Evolutionary conservation across 2,113 vertebrate species (phyloP).

Genomic region (Andinoacara biseriatus): DNA sequence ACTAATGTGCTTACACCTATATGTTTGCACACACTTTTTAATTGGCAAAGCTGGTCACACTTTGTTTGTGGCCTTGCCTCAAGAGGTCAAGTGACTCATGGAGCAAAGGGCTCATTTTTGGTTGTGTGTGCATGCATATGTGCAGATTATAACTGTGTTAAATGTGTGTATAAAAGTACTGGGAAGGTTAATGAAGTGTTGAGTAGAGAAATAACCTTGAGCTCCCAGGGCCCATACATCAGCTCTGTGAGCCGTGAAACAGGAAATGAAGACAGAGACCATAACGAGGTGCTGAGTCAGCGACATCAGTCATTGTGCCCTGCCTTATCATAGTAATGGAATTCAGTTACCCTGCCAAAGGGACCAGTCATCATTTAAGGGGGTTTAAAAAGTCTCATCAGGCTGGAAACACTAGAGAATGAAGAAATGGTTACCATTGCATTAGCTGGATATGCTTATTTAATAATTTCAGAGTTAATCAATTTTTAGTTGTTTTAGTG

Average conservation of each 20-base stretch:
- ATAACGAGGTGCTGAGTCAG: conserved; percentile 79
- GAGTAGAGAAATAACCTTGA: conserved; percentile 77
- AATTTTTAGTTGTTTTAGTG: neutral
- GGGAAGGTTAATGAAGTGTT: conserved; percentile 77
- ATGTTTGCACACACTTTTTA: conserved; percentile 43
- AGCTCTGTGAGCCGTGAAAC: conserved; percentile 73
- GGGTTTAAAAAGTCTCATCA: conserved; percentile 22
- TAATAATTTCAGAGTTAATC: neutral
- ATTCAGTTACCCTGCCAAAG: conserved; percentile 62
- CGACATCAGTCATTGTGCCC: conserved; percentile 71
- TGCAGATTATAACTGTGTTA: conserved; percentile 43
- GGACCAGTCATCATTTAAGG: conserved; percentile 55
- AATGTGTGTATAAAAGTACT: conserved; percentile 46
- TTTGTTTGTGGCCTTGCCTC: conserved; percentile 43
- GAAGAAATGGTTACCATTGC: neutral
- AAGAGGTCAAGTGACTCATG: conserved; percentile 54
- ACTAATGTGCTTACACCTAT: conserved; percentile 30
- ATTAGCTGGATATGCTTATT: neutral
- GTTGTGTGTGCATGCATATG: neutral
- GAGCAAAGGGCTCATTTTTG: conserved; percentile 14
- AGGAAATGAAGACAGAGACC: conserved; percentile 75
- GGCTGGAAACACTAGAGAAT: conserved; percentile 9
- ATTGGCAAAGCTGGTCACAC: conserved; percentile 44
- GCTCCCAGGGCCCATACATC: conserved; percentile 73
- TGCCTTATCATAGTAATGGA: conserved; percentile 67